Evolutionary conservation across 2,797 vertebrate species (phyloP).

Genomic region (Diceros bicornis): DNA sequence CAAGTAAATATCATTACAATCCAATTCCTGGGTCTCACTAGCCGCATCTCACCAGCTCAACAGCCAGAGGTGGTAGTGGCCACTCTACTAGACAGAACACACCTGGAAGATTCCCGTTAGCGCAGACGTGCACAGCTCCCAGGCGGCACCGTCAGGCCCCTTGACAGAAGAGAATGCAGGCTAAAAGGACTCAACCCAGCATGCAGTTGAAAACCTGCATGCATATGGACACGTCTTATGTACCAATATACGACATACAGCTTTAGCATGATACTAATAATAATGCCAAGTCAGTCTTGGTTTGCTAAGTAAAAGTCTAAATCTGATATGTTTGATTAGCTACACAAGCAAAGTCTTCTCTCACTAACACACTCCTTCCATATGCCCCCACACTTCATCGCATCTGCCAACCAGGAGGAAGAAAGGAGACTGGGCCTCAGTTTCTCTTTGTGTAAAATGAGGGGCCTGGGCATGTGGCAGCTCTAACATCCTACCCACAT

Average conservation of each 20-base stretch:
- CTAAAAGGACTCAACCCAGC: not conserved
- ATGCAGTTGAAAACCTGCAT: not conserved
- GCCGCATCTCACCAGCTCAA: not conserved
- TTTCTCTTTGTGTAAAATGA: not conserved
- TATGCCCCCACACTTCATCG: not conserved
- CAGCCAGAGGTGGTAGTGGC: not conserved
- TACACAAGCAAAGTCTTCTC: not conserved
- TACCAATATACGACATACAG: not conserved
- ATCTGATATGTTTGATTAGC: not conserved
- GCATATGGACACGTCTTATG: not conserved
- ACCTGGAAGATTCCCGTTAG: rapidly evolving
- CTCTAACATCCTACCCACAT: not conserved
- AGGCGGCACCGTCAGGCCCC: not conserved
- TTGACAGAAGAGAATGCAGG: not conserved
- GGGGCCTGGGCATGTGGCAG: not conserved
- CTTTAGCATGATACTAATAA: not conserved
- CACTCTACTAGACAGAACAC: rapidly evolving
- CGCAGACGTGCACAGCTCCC: not conserved
- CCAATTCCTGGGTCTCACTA: not conserved
- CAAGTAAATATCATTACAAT: conserved; percentile 26
- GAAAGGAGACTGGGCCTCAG: not conserved
- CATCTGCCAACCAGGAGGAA: not conserved
- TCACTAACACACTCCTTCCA: not conserved
- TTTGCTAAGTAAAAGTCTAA: not conserved
- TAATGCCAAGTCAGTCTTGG: not conserved